A percentile compares a stretch with the other conserved stretches of the same genome.
Evolutionary conservation across 2,113 vertebrate genomes (phyloP).

Genomic region (Galeopterus variegatus): DNA sequence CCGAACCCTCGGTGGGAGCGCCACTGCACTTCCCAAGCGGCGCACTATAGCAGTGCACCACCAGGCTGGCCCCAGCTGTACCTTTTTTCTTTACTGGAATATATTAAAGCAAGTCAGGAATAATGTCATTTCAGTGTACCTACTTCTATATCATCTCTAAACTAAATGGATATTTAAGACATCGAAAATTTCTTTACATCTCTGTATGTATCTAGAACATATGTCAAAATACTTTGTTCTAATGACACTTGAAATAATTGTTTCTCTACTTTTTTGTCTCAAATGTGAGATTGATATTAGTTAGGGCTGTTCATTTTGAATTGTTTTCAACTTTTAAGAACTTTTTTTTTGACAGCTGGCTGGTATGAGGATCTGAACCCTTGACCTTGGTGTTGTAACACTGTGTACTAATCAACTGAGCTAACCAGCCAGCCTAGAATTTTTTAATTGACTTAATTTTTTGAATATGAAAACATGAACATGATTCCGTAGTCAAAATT

Average conservation of each 20-base stretch:
- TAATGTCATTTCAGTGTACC: background rate
- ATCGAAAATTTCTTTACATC: background rate
- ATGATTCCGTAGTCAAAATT: background rate
- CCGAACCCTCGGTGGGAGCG: too few species aligned
- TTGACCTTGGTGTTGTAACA: too few species aligned
- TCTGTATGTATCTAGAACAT: background rate
- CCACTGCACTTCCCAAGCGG: too few species aligned
- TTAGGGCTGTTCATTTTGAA: background rate
- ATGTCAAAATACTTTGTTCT: background rate
- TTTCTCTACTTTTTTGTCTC: background rate
- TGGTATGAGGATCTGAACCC: too few species aligned
- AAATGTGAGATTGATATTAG: background rate
- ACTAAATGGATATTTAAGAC: background rate
- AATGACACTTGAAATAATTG: background rate
- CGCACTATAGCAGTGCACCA: too few species aligned
- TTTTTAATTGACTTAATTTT: background rate
- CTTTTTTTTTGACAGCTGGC: background rate
- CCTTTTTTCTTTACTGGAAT: background rate
- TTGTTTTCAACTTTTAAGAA: slow-evolving; percentile 18
- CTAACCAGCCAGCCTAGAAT: too few species aligned
- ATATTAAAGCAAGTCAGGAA: background rate
- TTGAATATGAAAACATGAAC: background rate
- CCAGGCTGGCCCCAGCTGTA: too few species aligned
- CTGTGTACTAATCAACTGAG: too few species aligned
- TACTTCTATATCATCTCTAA: background rate